Conservation (phyloP, 2,888 invertebrate genomes). For the Rhogogaster chlorosoma region DNA sequence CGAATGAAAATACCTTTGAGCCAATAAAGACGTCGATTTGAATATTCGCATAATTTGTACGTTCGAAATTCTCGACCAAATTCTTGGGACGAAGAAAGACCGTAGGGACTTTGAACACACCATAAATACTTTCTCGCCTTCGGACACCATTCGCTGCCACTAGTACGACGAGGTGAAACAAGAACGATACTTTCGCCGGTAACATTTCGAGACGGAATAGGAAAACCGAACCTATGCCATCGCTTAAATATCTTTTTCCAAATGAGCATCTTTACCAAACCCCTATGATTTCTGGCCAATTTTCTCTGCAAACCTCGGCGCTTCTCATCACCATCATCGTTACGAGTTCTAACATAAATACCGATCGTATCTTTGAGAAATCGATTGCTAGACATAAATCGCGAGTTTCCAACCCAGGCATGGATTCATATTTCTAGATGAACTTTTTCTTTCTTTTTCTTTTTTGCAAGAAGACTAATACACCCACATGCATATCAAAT, state of each 20-base stretch:
- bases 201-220: slow-evolving; percentile 13
- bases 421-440: not conserved
- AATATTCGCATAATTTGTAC: not conserved
- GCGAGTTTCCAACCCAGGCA: not conserved
- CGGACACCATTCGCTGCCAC: not conserved
- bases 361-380: slow-evolving; percentile 11
- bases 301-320: not conserved
- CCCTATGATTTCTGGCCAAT: slow-evolving; percentile 20
- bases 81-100: slow-evolving; percentile 18
- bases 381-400: slow-evolving; percentile 12
- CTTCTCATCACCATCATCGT: not conserved
- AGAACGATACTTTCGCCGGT: not conserved
- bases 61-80: slow-evolving; percentile 16
- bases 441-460: not conserved
- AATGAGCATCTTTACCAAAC: not conserved
- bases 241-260: not conserved
- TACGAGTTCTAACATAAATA: not conserved
- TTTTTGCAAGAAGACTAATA: not conserved
- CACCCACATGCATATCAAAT: not conserved
- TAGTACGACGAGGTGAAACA: not conserved
- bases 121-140: not conserved
- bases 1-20: slow-evolving; percentile 18
- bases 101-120: not conserved
- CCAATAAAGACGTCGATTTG: slow-evolving; percentile 43
- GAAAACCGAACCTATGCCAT: not conserved